A percentile compares a stretch with the other conserved stretches of the same genome.
These are phyloP conservation scores for Atta texana DNA, from an alignment of 1,140 invertebrate species.

Conservation along the genomic window DNA sequence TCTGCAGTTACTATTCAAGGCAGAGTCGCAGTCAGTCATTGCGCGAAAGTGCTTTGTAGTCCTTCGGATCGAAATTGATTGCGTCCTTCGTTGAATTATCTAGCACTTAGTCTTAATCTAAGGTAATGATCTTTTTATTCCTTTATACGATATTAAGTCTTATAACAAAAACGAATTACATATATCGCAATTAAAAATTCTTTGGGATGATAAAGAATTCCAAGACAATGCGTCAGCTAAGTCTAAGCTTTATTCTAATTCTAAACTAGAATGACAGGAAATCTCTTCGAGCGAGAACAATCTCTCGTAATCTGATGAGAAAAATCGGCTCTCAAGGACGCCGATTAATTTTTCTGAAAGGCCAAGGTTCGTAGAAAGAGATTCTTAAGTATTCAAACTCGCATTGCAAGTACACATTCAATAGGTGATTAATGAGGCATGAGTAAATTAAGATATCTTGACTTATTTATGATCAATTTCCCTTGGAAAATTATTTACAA, in stretches of 20 bases:
- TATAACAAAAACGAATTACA: not conserved
- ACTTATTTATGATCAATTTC: not conserved
- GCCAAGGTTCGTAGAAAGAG: conserved; percentile 28
- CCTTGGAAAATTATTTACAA: not conserved
- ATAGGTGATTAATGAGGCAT: not conserved
- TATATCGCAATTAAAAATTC: not conserved
- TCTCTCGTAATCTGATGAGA: conserved; percentile 18
- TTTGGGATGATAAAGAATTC: too few species aligned
- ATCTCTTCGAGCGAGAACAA: conserved; percentile 1
- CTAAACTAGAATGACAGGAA: not conserved
- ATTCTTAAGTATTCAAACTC: not conserved
- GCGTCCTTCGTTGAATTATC: conserved; percentile 16
- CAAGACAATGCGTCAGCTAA: not conserved
- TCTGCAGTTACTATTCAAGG: conserved; percentile 44
- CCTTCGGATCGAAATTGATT: conserved; percentile 32
- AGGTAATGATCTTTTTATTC: conserved; percentile 55
- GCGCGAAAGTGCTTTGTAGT: conserved; percentile 57
- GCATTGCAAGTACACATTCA: not conserved
- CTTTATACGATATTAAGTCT: not conserved
- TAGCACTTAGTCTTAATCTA: not conserved
- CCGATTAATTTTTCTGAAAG: conserved; percentile 15
- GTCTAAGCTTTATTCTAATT: not conserved
- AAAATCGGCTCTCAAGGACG: conserved; percentile 16
- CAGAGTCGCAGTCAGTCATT: conserved; percentile 56
- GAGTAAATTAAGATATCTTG: not conserved